Percentiles rank a stretch among this genome's conserved stretches.
Conservation (phyloP, 1,140 invertebrate genomes). For the Drosophila ercepeae region DNA sequence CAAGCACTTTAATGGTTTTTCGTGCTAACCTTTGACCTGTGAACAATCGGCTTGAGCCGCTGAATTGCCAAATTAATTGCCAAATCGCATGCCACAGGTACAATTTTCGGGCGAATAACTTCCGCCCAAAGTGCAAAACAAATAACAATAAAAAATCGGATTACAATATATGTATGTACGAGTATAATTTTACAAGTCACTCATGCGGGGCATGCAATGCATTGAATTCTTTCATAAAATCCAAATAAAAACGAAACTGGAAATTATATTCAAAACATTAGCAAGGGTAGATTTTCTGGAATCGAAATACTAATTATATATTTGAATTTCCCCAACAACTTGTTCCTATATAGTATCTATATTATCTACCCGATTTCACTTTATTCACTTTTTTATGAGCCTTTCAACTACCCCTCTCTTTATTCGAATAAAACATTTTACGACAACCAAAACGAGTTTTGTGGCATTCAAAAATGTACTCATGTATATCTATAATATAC, state of each 20-base stretch:
- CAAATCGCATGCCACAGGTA: constrained; percentile 50
- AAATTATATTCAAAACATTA: constrained; percentile 5
- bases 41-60: constrained; percentile 5
- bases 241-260: constrained; percentile 26
- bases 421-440: constrained; percentile 21
- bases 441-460: constrained; percentile 53
- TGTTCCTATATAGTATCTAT: neutral
- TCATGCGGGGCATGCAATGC: constrained; percentile 58
- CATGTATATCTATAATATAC: constrained; percentile 10
- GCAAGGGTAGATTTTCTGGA: neutral
- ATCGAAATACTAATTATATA: neutral
- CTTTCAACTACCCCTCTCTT: neutral
- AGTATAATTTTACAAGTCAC: constrained; percentile 47
- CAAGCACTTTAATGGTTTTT: constrained; percentile 18
- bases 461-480: constrained; percentile 9
- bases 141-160: constrained; percentile 42
- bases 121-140: constrained; percentile 44
- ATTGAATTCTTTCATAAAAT: constrained; percentile 38
- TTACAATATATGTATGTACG: no score
- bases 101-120: constrained; percentile 56
- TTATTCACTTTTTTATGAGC: constrained; percentile 35
- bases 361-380: constrained; percentile 19
- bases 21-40: constrained; percentile 41
- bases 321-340: neutral
- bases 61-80: constrained; percentile 31